Evolutionary conservation across 2,797 vertebrate species (phyloP), one percentile per base, ranked within the genome.

Genomic region (Melanotaenia nigrans): DNA sequence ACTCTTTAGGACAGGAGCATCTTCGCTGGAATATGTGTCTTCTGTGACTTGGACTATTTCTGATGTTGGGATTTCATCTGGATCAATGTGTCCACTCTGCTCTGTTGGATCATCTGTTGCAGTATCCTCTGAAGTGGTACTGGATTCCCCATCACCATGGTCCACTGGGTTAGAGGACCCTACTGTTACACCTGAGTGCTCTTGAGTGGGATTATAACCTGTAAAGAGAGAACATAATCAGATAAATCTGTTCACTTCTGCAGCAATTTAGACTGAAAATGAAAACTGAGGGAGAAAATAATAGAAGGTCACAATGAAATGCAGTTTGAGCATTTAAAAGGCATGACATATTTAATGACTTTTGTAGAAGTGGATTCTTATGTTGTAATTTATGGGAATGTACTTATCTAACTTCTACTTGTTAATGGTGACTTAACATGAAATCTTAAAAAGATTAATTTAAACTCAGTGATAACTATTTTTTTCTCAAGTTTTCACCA

Each of bases 161-260:
- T 66, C 25, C 3, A 68, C 22, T 3, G 61, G 18, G 66, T 20
- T 12, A 33, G 69, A 68, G n/a, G 61, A 53, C 55, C 77, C 59
- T 30, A 7, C 66, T 24, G 10, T 69, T n/a, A 61, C 64, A 53
- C 16, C 66, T 5, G 64, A 56, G 14, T 57, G 65, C 7, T 79
- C 77, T 30, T 64, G 20, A 65, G 58, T 76, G 20, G 68, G 30
- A 38, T 77, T 11, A 25, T 68, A 64, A 79, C 61, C 92, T 94
- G 85, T 38, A 7, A 78, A 45, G 5, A 57, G 14, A 58, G 56
- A 11, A 4, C 1, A 70, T 40, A 4, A 14, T 63, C 22, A 63
- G 1, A 62, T 36, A 63, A 0, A 49, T 42, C 1, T 20, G 4
- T 49, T 7, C 2, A 45, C 16, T 1, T 42, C 4, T 18, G 3